These are phyloP conservation scores for Drosophila sp. DNA, from an alignment of 1,140 invertebrate genomes.

Conservation along the genomic window DNA sequence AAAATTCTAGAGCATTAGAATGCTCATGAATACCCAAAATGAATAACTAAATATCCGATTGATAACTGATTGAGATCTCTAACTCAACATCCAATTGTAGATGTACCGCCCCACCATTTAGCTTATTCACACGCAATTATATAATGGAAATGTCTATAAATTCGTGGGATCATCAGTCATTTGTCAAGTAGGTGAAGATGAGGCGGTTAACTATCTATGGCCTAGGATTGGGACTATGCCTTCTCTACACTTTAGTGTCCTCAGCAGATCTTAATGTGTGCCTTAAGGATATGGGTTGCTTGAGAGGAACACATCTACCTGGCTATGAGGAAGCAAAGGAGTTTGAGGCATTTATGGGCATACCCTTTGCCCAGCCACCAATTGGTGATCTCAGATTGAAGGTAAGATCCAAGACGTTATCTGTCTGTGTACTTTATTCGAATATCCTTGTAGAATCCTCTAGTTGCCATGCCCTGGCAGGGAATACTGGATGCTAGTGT, in stretches of 20 bases:
- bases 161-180: neutral
- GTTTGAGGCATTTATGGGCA: conserved; percentile 75
- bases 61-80: neutral
- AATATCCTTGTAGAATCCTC: neutral
- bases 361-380: conserved; percentile 74
- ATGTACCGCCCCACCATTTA: neutral
- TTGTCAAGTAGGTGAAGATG: neutral
- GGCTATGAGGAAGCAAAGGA: conserved; percentile 35
- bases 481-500: conserved; percentile 48
- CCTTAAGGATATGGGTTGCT: conserved; percentile 59
- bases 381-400: conserved; percentile 59
- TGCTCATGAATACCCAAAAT: too few species aligned
- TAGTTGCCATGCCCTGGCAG: conserved; percentile 20
- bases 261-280: conserved; percentile 57
- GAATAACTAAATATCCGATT: conserved; percentile 1
- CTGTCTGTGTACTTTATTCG: neutral
- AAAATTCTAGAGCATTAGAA: too few species aligned
- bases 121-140: neutral
- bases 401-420: conserved; percentile 23
- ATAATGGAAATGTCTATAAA: neutral
- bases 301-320: conserved; percentile 52
- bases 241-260: neutral
- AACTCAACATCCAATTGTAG: neutral
- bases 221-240: neutral
- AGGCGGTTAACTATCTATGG: neutral